phyloP scores from a whole-genome alignment of 2,797 vertebrate species.

The Etheostoma nigrum region DNA sequence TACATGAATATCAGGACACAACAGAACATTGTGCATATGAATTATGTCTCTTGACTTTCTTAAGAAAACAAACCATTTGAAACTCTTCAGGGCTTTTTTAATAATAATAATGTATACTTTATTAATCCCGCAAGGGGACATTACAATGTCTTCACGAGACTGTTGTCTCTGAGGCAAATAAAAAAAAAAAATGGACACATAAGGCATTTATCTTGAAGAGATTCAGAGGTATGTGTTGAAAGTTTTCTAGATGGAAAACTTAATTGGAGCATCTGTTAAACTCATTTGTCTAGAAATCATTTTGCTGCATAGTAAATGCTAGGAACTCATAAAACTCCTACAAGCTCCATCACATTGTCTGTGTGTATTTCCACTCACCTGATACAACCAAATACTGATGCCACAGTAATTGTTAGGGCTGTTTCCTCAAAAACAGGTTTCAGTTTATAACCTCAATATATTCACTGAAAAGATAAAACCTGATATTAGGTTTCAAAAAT shows the following conservation, averaged over 20 bases:
- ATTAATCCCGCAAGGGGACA: no score
- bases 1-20: not conserved
- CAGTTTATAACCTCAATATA: slow-evolving; percentile 4
- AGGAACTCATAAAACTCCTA: not conserved
- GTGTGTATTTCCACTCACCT: not conserved
- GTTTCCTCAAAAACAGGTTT: slow-evolving; percentile 7
- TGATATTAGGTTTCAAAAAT: not conserved
- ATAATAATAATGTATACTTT: no score
- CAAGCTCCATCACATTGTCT: not conserved
- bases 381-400: not conserved
- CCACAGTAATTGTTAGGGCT: not conserved
- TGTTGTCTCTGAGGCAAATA: not conserved
- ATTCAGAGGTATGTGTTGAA: not conserved
- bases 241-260: not conserved
- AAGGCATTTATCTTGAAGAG: slow-evolving; percentile 13
- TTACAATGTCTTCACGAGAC: not conserved
- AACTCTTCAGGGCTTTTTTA: not conserved
- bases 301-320: slow-evolving; percentile 3
- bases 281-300: not conserved
- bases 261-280: not conserved
- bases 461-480: slow-evolving; percentile 11
- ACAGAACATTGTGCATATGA: not conserved
- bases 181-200: not conserved
- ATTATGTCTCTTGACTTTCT: not conserved
- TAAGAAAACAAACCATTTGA: slow-evolving; percentile 11